Evolutionary conservation across 2,797 vertebrate species (phyloP), one percentile per base, ranked within the genome.

Genomic region (Percopsis omiscomaycus): DNA sequence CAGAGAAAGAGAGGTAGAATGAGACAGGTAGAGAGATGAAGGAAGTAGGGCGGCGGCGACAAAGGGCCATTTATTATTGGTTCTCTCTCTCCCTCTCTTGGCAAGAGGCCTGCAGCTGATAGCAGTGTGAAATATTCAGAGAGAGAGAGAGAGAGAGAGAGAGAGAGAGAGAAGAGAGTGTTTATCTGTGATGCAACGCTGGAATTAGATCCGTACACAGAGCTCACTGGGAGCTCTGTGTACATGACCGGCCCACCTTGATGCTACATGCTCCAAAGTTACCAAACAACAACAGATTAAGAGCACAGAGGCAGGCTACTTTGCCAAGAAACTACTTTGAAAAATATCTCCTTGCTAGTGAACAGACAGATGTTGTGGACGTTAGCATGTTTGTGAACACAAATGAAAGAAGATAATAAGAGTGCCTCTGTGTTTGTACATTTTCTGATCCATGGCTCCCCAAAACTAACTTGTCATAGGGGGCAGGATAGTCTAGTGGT

Each of bases 61-160:
- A 72, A 55, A 74, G 76, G 62, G 69, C 69, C 56, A 82, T 88
- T 87, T 83, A 83, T 86, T 75, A 77, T 75, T 77, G 77, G 78
- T 82, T 73, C 71, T 57, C 5, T 37, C 37, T 44, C 15, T 57
- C 14, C 5, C 80, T 88, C 75, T 81, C 76, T 74, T 29, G 2
- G 72, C 78, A 78, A 74, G 68, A 79, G 77, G 70, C 82, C 66
- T 42, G 71, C 63, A 83, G 84, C 65, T 8, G 84, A 71, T 57
- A 57, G 73, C 73, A 48, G 61, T 66, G 87, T 88, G 86, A 89
- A 87, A 90, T 88, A 89, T 90, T 89, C 85, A 88, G 81, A 77
- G 75, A 22, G 22, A 22, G 77, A 68, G 81, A 32, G 32, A 32
- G 3, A 32, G 32, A 32, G 32, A 32, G 32, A 32, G 32, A 32